Evolutionary conservation across 2,797 vertebrate genomes (phyloP), one percentile per base, ranked within the genome.

Genomic region (Erpetoichthys calabaricus): DNA sequence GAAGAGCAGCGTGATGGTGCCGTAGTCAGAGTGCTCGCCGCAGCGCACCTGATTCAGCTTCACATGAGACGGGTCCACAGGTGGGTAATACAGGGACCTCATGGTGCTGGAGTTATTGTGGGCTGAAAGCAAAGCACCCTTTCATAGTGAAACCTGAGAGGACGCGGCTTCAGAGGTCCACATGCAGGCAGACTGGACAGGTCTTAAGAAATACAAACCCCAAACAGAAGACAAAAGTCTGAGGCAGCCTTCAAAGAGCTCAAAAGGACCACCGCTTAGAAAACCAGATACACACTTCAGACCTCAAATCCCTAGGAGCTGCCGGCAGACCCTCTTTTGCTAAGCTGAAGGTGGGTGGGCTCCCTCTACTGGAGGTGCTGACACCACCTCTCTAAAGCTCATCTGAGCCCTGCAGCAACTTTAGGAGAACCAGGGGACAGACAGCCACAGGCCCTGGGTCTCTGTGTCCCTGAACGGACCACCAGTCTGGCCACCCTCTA

Each of bases 21-120:
- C 84, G 1, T 80, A 87, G 69, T 88, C 84, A 0, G 82, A 80
- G 60, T 88, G 86, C 45, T 86, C 83, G 5, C 81, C 84, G 63
- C 86, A 88, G 7, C 81, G 67, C 58, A 85, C 3, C 72, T 88
- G 85, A 1, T 64, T 64, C 7, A 75, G 71, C 63, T 80, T 79
- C 2, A 64, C 69, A 3, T 9, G 3, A 45, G 63, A 63, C 4
- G 53, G 6, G 6, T 64, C 60, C 8, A 85, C 65, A 0, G 77
- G 61, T 3, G 79, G 81, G 59, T 87, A 86, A 68, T 73, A 80
- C 41, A 85, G 75, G 4, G 73, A 25, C n/a, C 85, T 75, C 51
- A 88, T 60, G 0, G 80, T 82, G 1, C 62, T 72, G 45, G 43
- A 41, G 43, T 85, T 88, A 47, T 57, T 1, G 4, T 68, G 59